Evolutionary conservation across 2,888 invertebrate species (phyloP), one percentile per base, ranked within the genome.

Genomic region (Lumbricus terrestris): DNA sequence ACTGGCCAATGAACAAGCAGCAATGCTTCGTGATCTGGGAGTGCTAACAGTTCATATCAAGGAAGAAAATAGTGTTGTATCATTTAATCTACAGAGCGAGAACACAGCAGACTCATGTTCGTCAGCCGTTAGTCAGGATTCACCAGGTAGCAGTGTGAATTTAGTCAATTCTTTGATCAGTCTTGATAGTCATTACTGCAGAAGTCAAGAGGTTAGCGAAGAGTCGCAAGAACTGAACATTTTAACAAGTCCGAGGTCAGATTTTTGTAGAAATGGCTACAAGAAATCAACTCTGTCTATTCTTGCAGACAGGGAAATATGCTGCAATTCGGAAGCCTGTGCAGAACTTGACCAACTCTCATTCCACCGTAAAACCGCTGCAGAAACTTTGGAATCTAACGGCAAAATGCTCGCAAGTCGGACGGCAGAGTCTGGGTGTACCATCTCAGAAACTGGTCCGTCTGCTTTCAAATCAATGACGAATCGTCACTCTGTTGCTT

Each of bases 1-100:
- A 95, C 96, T 99, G 95, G 98, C 98, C 85, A 85, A 20, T 37
- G 85, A 85, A 16, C 85, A 85, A 37, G n/a, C 85, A 37, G 85
- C 85, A 37, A 85, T 85, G 85, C 85, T 85, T 34, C 85, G 85
- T 85, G 37, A 85, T 23, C 85, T 85, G 29, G 85, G 85, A 85
- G 37, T 85, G n/a, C 35, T 85, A 34, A 37, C 85, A 85, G 85
- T 85, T 85, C 35, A 35, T 29, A 85, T 85, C 23, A 37, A 85
- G 15, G 85, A 37, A 35, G 85, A 37, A 35, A 23, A 85, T 37
- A 85, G 15, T 37, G 85, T 85, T 34, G 35, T 85, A 34, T 85
- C 85, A 37, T n/a, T 85, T 18, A 35, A 34, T 85, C 35, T 85
- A 37, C 34, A 85, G 85, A 37, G 85, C 8, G n/a, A 35, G 69